These are phyloP conservation scores for Philhelius pedissequus DNA, from an alignment of 2,888 invertebrate species.

Conservation along the genomic window DNA sequence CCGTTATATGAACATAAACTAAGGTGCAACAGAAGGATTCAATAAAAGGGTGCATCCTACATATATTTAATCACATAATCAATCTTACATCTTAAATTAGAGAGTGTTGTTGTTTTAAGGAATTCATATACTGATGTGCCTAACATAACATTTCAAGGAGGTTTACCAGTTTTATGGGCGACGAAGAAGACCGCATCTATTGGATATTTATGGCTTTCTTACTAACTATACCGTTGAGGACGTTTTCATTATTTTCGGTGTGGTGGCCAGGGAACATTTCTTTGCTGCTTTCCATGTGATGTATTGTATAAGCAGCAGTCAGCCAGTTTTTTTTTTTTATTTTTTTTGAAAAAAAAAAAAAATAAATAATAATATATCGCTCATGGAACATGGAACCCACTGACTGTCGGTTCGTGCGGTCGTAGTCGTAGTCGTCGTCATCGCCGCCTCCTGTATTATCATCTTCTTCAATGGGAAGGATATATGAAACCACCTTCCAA, in stretches of 20 bases:
- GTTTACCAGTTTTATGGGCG: background rate
- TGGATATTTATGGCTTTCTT: slow-evolving; percentile 76
- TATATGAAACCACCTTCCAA: slow-evolving; percentile 60
- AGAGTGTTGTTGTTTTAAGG: background rate
- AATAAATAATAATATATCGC: slow-evolving; percentile 70
- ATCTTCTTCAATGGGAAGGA: slow-evolving; percentile 48
- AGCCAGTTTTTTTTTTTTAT: slow-evolving; percentile 36
- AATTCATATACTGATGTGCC: background rate
- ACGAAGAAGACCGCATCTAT: slow-evolving; percentile 71
- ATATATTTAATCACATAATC: slow-evolving; percentile 18
- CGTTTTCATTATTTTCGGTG: slow-evolving; percentile 76
- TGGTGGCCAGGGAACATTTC: slow-evolving; percentile 64
- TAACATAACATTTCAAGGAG: background rate
- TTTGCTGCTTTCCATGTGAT: slow-evolving; percentile 51
- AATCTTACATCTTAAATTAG: slow-evolving; percentile 11
- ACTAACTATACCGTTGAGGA: slow-evolving; percentile 77
- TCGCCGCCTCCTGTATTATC: slow-evolving; percentile 52
- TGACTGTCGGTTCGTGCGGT: background rate
- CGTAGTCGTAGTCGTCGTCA: background rate
- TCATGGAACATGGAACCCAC: slow-evolving; percentile 37
- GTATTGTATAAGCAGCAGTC: slow-evolving; percentile 52
- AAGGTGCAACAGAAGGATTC: slow-evolving; percentile 28
- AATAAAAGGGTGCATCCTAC: slow-evolving; percentile 1
- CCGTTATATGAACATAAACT: slow-evolving; percentile 14
- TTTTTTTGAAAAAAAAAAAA: slow-evolving; percentile 38